Evolutionary conservation across 2,888 invertebrate species (phyloP).

Genomic region (Lepidonotus clava): DNA sequence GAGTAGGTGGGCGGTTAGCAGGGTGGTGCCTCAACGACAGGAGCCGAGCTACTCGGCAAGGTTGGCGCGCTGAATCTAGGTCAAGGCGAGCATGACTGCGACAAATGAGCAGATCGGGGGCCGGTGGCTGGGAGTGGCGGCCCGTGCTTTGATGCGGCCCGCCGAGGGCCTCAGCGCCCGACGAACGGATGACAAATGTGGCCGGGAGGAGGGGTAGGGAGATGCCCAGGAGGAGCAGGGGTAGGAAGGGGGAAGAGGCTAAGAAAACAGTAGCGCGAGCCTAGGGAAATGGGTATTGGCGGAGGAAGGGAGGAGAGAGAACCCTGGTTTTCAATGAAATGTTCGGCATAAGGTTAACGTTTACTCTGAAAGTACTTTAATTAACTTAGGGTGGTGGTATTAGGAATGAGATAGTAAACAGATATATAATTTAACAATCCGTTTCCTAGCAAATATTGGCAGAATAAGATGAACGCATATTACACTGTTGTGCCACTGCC

Average conservation of each 20-base stretch:
- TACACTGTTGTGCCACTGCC: no score
- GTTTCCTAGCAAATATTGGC: no score
- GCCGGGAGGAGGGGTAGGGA: neutral
- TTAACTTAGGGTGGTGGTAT: no score
- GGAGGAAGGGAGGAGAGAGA: neutral
- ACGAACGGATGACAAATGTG: neutral
- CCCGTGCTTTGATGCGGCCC: neutral
- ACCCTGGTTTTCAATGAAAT: no score
- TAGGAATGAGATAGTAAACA: no score
- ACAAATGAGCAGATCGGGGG: constrained; percentile 26
- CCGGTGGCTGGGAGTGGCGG: neutral
- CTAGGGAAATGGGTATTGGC: neutral
- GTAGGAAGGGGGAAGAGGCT: neutral
- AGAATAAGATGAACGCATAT: no score
- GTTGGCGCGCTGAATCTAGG: neutral
- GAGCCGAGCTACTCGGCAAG: neutral
- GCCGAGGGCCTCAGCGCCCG: neutral
- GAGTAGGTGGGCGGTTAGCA: neutral
- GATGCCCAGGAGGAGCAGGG: neutral
- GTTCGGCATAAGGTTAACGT: no score
- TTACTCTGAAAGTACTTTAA: no score
- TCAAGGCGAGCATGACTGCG: constrained; percentile 33
- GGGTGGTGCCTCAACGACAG: neutral
- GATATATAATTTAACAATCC: no score
- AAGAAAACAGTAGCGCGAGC: neutral